Percentiles rank a stretch among this genome's conserved stretches.
Conservation (phyloP, 2,113 vertebrate genomes). For the Hypanus sabinus region DNA sequence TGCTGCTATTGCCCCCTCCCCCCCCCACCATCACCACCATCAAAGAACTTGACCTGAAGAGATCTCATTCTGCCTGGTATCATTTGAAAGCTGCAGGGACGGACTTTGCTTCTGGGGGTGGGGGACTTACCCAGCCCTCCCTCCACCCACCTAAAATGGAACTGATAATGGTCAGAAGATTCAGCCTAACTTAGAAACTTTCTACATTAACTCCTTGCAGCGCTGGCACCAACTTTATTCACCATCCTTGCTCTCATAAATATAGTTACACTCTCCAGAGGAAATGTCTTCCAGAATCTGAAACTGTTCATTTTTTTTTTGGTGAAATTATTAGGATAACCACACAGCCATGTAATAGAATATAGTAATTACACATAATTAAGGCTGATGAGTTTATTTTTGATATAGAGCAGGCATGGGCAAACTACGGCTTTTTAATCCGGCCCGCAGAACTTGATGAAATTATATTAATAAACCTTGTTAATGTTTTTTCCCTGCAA, state of each 20-base stretch:
- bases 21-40: no score
- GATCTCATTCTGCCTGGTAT: no score
- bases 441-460: no score
- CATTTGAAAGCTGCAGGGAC: no score
- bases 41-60: no score
- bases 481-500: no score
- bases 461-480: no score
- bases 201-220: no score
- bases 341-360: background rate
- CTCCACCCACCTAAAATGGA: background rate
- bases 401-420: no score
- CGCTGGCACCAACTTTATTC: no score
- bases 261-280: background rate
- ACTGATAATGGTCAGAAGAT: background rate
- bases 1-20: no score
- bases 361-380: background rate
- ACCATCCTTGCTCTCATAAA: background rate
- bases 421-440: no score
- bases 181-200: background rate
- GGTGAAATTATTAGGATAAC: background rate
- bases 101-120: background rate
- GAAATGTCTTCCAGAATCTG: background rate
- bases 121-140: background rate
- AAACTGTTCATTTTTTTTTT: background rate
- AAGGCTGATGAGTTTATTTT: slow-evolving; percentile 1